Percentiles rank a stretch among this genome's conserved stretches.
Conservation (phyloP, 2,113 vertebrate species). For the Lophius piscatorius region DNA sequence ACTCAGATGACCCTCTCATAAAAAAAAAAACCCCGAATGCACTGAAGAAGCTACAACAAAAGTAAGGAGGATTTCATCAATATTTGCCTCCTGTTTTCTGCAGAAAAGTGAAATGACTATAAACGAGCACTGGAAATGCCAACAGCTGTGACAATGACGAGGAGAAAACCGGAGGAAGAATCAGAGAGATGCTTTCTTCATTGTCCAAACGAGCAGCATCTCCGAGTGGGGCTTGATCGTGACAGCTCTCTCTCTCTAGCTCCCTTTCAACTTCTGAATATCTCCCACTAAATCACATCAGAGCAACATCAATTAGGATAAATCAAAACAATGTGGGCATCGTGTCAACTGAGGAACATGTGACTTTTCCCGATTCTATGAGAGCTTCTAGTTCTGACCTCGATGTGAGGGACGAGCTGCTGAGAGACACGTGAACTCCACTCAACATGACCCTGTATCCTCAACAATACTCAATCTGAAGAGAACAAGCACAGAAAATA, state of each 20-base stretch:
- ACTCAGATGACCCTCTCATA: slow-evolving; percentile 32
- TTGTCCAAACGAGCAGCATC: slow-evolving; percentile 57
- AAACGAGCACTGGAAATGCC: slow-evolving; percentile 25
- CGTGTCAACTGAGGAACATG: slow-evolving; percentile 50
- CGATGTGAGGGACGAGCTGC: neutral
- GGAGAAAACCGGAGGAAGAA: slow-evolving; percentile 13
- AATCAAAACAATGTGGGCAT: slow-evolving; percentile 34
- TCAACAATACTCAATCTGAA: slow-evolving; percentile 52
- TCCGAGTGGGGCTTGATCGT: slow-evolving; percentile 8
- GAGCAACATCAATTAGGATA: slow-evolving; percentile 32
- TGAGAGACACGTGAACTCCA: slow-evolving; percentile 40
- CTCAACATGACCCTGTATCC: slow-evolving; percentile 15
- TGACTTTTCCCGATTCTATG: slow-evolving; percentile 28
- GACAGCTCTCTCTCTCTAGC: slow-evolving; percentile 36
- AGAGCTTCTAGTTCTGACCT: slow-evolving; percentile 11
- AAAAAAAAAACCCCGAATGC: slow-evolving; percentile 14
- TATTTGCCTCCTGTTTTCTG: neutral
- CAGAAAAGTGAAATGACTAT: slow-evolving; percentile 9
- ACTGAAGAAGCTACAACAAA: slow-evolving; percentile 1
- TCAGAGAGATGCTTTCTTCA: slow-evolving; percentile 50
- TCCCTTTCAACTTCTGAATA: slow-evolving; percentile 35
- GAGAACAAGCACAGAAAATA: neutral
- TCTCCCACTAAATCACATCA: slow-evolving; percentile 31
- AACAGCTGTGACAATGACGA: slow-evolving; percentile 26
- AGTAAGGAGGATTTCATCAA: slow-evolving; percentile 7